Evolutionary conservation across 1,140 invertebrate species (phyloP), one percentile per base, ranked within the genome.

Genomic region (Wasmannia auropunctata): DNA sequence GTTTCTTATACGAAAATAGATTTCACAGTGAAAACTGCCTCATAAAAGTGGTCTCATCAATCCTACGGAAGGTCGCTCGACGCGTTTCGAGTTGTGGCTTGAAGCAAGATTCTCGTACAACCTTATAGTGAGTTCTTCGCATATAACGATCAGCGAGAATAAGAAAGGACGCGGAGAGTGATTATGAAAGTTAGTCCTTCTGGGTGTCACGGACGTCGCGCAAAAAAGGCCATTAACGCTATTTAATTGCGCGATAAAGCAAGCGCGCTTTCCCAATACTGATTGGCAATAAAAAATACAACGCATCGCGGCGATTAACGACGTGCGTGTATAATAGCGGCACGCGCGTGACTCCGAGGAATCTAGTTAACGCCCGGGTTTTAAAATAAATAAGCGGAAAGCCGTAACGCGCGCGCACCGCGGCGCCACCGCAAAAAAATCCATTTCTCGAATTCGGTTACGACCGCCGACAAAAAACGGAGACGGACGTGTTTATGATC

Each of bases 341-440:
- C 43, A 60, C 65, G 67, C 79, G 37, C 37, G 51, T 54, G 51
- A 34, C 31, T 19, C 37, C 51, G 31, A 40, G 16, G 25, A 31
- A 37, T 19, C 54, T 43, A 43, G 37, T 72, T 72, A 74, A 83
- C n/a, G 51, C 11, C 19, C 70, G 54, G 34, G 19, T 19, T 43
- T 60, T 58, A 60, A 81, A 83, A 74, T 83, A 83, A 83, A 72
- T 79, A 79, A 83, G 51, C 69, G 65, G 63, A 87, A 85, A 79
- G 72, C 67, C 80, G 67, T 69, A 76, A 88, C 63, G 67, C 60
- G 85, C 60, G 85, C 70, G 56, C 74, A 19, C 76, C 46, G 31
- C 49, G 84, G 80, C 84, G 87, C 63, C 77, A 87, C 87, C 87
- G 88, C 87, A 85, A 85, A 74, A 58, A 62, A 37, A 80, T 43